Percentiles rank a stretch among this genome's conserved stretches.
Conservation (phyloP, 2,888 invertebrate genomes). For the Eupsilia transversa region DNA sequence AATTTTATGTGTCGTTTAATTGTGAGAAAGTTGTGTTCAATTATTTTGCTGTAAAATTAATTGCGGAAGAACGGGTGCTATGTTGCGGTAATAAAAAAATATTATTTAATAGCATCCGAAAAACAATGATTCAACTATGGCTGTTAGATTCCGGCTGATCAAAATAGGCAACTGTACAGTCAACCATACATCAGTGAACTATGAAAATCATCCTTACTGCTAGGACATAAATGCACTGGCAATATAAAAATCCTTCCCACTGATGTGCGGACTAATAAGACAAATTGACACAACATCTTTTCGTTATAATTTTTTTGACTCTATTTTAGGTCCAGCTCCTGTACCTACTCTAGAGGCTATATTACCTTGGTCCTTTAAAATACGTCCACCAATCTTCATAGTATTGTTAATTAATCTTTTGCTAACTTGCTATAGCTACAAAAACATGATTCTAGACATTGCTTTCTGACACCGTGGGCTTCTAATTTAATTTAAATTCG, state of each 20-base stretch:
- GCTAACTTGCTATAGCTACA: too few species aligned
- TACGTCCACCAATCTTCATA: neutral
- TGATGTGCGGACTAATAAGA: too few species aligned
- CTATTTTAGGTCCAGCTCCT: neutral
- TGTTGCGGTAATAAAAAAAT: conserved; percentile 22
- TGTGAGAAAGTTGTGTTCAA: conserved; percentile 82
- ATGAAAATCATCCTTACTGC: neutral
- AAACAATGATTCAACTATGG: neutral
- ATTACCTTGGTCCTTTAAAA: neutral
- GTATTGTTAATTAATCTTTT: too few species aligned
- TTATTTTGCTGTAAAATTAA: conserved; percentile 79
- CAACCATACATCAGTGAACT: too few species aligned
- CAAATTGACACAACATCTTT: too few species aligned
- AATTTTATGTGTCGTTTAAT: conserved; percentile 85
- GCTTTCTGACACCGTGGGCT: too few species aligned
- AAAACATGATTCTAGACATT: too few species aligned
- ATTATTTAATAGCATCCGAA: conserved; percentile 12
- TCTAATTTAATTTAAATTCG: too few species aligned
- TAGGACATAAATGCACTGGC: neutral
- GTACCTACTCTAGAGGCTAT: neutral
- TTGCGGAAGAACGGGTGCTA: conserved; percentile 62
- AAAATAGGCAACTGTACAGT: neutral
- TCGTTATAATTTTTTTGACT: too few species aligned
- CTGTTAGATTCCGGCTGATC: neutral
- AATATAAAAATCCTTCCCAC: neutral